Percentiles rank a stretch among this genome's conserved stretches.
phyloP scores from a whole-genome alignment of 1,140 invertebrate genomes.

The Arctopsyche grandis region DNA sequence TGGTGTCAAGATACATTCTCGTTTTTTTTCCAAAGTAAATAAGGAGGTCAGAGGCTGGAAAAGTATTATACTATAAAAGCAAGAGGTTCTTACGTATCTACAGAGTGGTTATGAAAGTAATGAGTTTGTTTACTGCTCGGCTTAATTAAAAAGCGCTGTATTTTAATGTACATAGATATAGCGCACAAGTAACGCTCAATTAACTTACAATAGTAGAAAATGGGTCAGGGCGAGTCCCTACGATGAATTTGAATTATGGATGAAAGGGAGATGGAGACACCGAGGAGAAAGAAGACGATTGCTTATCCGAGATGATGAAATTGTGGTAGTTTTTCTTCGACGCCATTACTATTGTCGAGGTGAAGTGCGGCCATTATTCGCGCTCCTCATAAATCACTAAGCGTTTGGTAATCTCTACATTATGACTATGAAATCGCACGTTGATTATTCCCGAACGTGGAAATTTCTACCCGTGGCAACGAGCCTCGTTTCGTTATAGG shows the following conservation, averaged over 20 bases:
- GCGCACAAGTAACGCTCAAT: neutral
- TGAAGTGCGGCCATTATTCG: neutral
- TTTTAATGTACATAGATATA: too few relatives aligned
- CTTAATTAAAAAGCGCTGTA: too few relatives aligned
- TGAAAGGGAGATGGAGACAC: neutral
- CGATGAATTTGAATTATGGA: neutral
- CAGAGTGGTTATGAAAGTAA: too few relatives aligned
- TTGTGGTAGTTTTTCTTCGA: neutral
- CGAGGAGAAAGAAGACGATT: neutral
- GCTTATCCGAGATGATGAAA: too few relatives aligned
- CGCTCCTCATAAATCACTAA: neutral
- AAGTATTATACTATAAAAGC: neutral
- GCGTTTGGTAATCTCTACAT: neutral
- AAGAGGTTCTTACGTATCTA: too few relatives aligned
- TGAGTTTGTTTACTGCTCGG: too few relatives aligned
- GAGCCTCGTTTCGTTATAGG: neutral
- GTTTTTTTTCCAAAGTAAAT: neutral
- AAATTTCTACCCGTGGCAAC: neutral
- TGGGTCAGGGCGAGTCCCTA: neutral
- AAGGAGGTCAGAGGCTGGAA: slow-evolving; percentile 8
- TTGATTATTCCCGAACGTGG: slow-evolving; percentile 9
- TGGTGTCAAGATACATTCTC: neutral
- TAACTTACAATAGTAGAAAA: neutral
- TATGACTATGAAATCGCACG: slow-evolving; percentile 1
- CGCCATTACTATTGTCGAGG: neutral